Evolutionary conservation across 2,797 vertebrate genomes (phyloP).

Genomic region (Protonibea diacanthus): DNA sequence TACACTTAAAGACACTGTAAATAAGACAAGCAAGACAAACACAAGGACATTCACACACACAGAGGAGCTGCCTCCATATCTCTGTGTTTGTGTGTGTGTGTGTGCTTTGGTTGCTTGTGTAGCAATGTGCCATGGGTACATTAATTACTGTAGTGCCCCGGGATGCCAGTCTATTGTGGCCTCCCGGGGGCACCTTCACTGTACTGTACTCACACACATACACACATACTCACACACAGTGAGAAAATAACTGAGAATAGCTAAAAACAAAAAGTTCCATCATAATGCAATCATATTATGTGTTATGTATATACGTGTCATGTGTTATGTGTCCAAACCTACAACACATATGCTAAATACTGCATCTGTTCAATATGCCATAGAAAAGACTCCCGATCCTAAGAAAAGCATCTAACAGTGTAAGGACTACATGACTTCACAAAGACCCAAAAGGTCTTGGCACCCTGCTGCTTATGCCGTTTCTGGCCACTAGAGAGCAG

Average conservation of each 20-base stretch:
- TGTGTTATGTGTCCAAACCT: not conserved
- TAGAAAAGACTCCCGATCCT: conserved; percentile 15
- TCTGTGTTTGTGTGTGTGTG: conserved; percentile 6
- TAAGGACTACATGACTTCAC: conserved; percentile 49
- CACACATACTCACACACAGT: conserved; percentile 29
- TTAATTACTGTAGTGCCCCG: conserved; percentile 72
- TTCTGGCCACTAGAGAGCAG: conserved; percentile 75
- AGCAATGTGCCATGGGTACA: conserved; percentile 47
- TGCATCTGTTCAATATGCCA: conserved; percentile 7
- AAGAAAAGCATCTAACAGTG: conserved; percentile 18
- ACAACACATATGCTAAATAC: not conserved
- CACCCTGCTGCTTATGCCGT: conserved; percentile 17
- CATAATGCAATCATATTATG: not conserved
- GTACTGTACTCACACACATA: conserved; percentile 33
- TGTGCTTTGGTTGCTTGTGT: conserved; percentile 46
- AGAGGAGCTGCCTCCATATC: not conserved
- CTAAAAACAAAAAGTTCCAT: conserved; percentile 12
- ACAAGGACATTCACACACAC: conserved; percentile 12
- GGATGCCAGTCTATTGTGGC: conserved; percentile 66
- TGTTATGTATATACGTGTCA: not conserved
- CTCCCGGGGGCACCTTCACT: conserved; percentile 60
- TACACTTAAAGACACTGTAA: conserved; percentile 1
- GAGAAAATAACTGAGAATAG: conserved; percentile 25
- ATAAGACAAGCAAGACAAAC: conserved; percentile 17
- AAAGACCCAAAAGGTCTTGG: conserved; percentile 5